Conservation (phyloP, 2,888 invertebrate species). For the Caenorhabditis imperialis region DNA sequence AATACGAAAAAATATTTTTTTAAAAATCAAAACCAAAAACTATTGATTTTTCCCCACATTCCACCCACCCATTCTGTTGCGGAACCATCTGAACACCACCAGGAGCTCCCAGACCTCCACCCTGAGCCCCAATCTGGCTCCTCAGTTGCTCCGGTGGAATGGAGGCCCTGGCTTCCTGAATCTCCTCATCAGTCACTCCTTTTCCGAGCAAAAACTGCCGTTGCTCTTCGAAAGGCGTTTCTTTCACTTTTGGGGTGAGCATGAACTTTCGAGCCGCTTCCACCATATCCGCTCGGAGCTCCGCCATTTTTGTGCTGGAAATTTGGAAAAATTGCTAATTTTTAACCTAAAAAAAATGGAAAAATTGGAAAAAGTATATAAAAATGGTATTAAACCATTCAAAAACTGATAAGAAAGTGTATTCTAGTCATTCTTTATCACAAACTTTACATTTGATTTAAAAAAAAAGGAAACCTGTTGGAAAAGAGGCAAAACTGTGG, state of each 20-base stretch:
- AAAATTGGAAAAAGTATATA: constrained; percentile 6
- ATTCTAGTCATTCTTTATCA: neutral
- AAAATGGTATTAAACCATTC: neutral
- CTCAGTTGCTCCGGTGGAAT: constrained; percentile 50
- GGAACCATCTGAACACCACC: constrained; percentile 3
- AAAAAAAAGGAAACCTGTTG: constrained; percentile 13
- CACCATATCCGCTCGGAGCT: constrained; percentile 68
- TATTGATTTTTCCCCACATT: neutral
- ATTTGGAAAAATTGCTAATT: too few species aligned
- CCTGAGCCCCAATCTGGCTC: constrained; percentile 16
- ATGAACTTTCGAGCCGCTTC: constrained; percentile 74
- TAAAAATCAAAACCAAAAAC: neutral
- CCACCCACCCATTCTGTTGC: constrained; percentile 36
- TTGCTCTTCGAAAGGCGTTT: constrained; percentile 74
- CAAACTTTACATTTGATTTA: neutral
- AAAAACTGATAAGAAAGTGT: neutral
- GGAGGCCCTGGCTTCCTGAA: constrained; percentile 60
- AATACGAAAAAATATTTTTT: neutral
- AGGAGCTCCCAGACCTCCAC: neutral
- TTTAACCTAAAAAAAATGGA: constrained; percentile 2
- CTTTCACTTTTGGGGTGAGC: constrained; percentile 72
- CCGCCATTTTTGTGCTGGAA: constrained; percentile 22
- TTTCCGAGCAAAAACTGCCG: constrained; percentile 71
- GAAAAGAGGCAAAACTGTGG: constrained; percentile 12
- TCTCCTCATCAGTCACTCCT: constrained; percentile 74